phyloP scores from a whole-genome alignment of 2,797 vertebrate species.

The Todus mexicanus region DNA sequence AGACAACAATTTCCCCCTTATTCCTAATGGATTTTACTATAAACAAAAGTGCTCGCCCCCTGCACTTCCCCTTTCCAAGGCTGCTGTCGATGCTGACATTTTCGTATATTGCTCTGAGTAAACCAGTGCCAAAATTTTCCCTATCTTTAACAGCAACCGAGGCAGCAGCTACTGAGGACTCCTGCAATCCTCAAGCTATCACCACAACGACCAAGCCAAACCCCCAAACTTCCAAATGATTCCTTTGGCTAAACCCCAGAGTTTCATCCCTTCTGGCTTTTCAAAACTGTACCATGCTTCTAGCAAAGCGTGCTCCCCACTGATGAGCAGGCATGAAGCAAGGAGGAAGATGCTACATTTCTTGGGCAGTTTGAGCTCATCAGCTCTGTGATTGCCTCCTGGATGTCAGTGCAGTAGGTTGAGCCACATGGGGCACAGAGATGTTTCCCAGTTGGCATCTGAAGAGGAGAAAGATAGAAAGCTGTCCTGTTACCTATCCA shows the following conservation, averaged over 20 bases:
- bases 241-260: neutral
- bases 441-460: neutral
- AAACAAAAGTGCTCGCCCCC: neutral
- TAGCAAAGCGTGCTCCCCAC: neutral
- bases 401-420: neutral
- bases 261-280: neutral
- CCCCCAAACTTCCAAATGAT: neutral
- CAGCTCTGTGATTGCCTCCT: neutral
- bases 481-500: neutral
- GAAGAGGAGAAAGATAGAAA: neutral
- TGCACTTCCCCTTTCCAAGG: neutral
- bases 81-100: neutral
- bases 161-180: neutral
- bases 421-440: accelerated
- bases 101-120: neutral
- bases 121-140: neutral
- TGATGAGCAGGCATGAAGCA: neutral
- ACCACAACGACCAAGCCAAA: accelerated
- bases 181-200: neutral
- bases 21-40: neutral
- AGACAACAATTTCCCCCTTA: neutral
- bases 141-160: neutral
- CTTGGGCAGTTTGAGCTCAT: neutral
- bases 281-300: neutral
- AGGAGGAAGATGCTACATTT: neutral